These are phyloP conservation scores for Riptortus pedestris DNA, from an alignment of 1,140 invertebrate genomes.

Conservation along the genomic window DNA sequence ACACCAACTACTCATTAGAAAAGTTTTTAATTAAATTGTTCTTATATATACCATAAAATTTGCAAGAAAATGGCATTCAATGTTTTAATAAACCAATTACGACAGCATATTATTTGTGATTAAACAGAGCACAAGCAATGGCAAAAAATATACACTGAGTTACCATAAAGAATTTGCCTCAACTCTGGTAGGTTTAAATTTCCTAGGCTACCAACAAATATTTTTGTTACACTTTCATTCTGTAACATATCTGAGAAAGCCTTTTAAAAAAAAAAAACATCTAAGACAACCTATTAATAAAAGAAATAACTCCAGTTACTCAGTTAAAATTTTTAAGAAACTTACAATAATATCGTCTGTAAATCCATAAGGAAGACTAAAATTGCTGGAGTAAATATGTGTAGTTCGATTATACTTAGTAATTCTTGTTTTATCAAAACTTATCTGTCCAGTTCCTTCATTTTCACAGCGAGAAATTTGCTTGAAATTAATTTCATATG, in stretches of 20 bases:
- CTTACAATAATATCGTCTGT: neutral
- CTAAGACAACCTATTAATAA: no score
- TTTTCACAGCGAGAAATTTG: neutral
- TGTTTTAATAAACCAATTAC: no score
- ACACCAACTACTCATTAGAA: no score
- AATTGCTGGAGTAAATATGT: neutral
- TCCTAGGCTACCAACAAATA: neutral
- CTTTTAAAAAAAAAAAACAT: neutral
- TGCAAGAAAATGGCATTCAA: no score
- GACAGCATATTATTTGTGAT: no score
- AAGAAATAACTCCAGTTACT: no score
- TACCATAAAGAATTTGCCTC: neutral
- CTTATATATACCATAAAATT: no score
- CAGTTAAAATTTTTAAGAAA: neutral
- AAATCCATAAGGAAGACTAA: neutral
- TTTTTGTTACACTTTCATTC: neutral
- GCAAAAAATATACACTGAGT: no score
- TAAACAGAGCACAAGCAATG: no score
- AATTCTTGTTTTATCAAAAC: neutral
- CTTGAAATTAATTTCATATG: neutral
- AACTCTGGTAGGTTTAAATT: neutral
- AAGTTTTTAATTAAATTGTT: no score
- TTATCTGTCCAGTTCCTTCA: neutral
- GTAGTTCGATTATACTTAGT: neutral
- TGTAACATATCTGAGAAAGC: neutral